Conservation (phyloP, 2,113 vertebrate species). For the Gallinago paraguaiae region DNA sequence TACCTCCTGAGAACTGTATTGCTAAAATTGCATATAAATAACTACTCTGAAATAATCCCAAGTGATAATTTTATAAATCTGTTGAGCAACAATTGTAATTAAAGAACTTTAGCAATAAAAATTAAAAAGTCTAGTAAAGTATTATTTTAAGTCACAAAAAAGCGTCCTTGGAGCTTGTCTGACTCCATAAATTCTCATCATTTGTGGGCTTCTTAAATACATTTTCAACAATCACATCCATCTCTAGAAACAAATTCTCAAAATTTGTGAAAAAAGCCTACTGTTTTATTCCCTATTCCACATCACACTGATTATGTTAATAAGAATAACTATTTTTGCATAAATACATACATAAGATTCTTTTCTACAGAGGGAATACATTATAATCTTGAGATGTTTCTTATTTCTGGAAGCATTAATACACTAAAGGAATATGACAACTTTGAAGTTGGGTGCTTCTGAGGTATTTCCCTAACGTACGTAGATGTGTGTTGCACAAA, state of each 20-base stretch:
- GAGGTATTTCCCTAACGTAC: not conserved
- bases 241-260: not conserved
- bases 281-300: not conserved
- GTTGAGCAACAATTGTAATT: not conserved
- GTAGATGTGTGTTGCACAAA: not conserved
- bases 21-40: not conserved
- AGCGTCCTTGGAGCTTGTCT: not conserved
- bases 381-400: not conserved
- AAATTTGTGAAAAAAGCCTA: not conserved
- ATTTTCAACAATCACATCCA: not conserved
- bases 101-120: not conserved
- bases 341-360: not conserved
- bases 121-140: not conserved
- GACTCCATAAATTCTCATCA: not conserved
- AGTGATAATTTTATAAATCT: not conserved
- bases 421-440: not conserved
- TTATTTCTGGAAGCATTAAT: not conserved
- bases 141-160: not conserved
- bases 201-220: not conserved
- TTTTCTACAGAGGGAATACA: not conserved
- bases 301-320: not conserved
- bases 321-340: constrained; percentile 23
- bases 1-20: not conserved
- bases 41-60: not conserved
- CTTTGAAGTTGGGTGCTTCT: not conserved